These are phyloP conservation scores for Malurus splendens DNA, from an alignment of 2,797 vertebrate species.

Conservation along the genomic window DNA sequence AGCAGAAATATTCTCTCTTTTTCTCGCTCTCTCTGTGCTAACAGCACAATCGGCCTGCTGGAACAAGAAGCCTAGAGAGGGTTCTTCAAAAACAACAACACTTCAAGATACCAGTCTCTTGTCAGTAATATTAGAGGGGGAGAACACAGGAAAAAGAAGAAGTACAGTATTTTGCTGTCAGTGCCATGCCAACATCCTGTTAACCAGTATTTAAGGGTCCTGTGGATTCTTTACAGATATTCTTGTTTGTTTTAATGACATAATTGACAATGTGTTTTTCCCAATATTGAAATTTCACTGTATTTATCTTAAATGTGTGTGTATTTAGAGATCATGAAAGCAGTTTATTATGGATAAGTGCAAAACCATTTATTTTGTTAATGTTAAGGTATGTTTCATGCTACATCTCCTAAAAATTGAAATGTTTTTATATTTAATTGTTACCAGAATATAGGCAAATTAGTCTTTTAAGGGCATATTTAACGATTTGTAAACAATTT, in stretches of 20 bases:
- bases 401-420: slow-evolving; percentile 14
- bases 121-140: slow-evolving; percentile 66
- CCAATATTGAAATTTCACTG: slow-evolving; percentile 33
- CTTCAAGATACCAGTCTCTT: slow-evolving; percentile 66
- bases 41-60: slow-evolving; percentile 72
- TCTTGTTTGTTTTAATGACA: slow-evolving; percentile 49
- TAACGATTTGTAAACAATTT: not conserved
- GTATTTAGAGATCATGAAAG: slow-evolving; percentile 46
- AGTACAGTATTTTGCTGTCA: slow-evolving; percentile 59
- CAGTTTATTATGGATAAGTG: slow-evolving; percentile 34
- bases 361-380: slow-evolving; percentile 9
- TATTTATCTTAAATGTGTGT: slow-evolving; percentile 47
- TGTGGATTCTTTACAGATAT: slow-evolving; percentile 53
- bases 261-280: slow-evolving; percentile 50
- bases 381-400: slow-evolving; percentile 30
- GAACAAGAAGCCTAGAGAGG: slow-evolving; percentile 75
- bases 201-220: slow-evolving; percentile 53
- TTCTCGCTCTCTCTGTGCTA: slow-evolving; percentile 72
- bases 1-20: slow-evolving; percentile 77
- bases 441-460: not conserved
- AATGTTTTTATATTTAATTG: not conserved
- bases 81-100: slow-evolving; percentile 77
- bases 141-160: slow-evolving; percentile 50
- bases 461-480: not conserved
- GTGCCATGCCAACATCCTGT: slow-evolving; percentile 62